A percentile compares a stretch with the other conserved stretches of the same genome.
These are phyloP conservation scores for Columbina picui DNA, from an alignment of 2,113 vertebrate species.

Conservation along the genomic window DNA sequence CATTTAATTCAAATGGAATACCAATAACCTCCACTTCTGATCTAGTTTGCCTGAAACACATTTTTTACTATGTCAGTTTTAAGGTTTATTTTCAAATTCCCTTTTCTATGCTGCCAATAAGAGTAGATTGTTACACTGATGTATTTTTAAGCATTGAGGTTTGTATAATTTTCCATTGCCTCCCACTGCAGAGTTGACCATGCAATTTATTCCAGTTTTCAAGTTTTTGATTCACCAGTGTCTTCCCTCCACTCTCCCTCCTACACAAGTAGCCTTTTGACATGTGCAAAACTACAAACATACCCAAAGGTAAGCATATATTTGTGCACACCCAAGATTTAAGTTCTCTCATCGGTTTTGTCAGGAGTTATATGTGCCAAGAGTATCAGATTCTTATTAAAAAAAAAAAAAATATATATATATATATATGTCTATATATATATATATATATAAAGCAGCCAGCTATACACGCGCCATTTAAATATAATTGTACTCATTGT, in stretches of 20 bases:
- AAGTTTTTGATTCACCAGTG: background rate
- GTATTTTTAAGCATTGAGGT: background rate
- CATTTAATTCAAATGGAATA: background rate
- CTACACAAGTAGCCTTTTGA: background rate
- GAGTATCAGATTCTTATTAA: background rate
- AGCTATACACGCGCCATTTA: background rate
- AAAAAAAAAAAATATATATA: too few species aligned
- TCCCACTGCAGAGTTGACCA: background rate
- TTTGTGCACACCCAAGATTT: background rate
- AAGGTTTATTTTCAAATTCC: constrained; percentile 9
- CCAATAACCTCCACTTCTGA: background rate
- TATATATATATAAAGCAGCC: too few species aligned
- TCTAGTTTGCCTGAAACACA: background rate
- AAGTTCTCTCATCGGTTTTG: background rate
- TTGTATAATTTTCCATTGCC: background rate
- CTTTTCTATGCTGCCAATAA: background rate
- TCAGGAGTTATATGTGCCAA: background rate
- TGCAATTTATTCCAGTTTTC: background rate
- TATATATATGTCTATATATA: too few species aligned
- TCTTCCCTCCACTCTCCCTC: background rate
- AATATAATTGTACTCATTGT: background rate
- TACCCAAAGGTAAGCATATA: background rate
- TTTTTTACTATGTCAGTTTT: background rate
- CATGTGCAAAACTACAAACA: background rate
- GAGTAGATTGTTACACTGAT: background rate